A percentile compares a stretch with the other conserved stretches of the same genome.
phyloP scores from a whole-genome alignment of 2,888 invertebrate genomes.

The Caenorhabditis virilis region DNA sequence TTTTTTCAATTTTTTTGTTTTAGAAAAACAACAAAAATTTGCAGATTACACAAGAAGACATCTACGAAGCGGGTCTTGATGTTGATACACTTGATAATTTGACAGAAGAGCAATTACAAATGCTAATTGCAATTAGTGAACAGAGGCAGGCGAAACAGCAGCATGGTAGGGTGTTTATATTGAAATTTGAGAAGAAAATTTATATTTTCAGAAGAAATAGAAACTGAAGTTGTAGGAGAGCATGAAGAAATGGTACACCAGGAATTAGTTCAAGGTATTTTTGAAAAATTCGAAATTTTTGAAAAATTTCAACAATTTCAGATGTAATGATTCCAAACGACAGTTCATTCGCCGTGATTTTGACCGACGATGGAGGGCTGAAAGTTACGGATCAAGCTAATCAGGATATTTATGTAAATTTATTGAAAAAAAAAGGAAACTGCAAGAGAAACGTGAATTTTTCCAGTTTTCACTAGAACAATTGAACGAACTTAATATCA shows the following conservation, averaged over 20 bases:
- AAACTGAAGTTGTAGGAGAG: background rate
- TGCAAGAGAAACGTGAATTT: background rate
- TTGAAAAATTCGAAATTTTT: no score
- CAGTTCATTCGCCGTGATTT: conserved; percentile 18
- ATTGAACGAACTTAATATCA: conserved; percentile 43
- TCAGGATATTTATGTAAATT: conserved; percentile 41
- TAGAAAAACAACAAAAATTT: no score
- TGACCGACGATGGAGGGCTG: conserved; percentile 47
- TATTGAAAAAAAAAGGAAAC: background rate
- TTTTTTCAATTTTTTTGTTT: no score
- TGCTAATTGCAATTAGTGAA: conserved; percentile 31
- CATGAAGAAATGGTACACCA: no score
- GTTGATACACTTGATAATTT: conserved; percentile 36
- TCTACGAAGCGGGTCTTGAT: conserved; percentile 50
- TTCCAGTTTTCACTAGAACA: conserved; percentile 45
- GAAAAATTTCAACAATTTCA: no score
- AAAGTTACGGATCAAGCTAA: conserved; percentile 41
- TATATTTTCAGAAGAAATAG: no score
- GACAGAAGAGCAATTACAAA: conserved; percentile 46
- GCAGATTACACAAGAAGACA: conserved; percentile 45
- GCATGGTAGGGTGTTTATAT: no score
- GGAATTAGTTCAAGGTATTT: no score
- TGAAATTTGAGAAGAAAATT: no score
- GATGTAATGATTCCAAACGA: conserved; percentile 4
- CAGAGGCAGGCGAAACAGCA: conserved; percentile 28